Evolutionary conservation across 2,797 vertebrate species (phyloP), one percentile per base, ranked within the genome.

Genomic region (Rhincodon typus): DNA sequence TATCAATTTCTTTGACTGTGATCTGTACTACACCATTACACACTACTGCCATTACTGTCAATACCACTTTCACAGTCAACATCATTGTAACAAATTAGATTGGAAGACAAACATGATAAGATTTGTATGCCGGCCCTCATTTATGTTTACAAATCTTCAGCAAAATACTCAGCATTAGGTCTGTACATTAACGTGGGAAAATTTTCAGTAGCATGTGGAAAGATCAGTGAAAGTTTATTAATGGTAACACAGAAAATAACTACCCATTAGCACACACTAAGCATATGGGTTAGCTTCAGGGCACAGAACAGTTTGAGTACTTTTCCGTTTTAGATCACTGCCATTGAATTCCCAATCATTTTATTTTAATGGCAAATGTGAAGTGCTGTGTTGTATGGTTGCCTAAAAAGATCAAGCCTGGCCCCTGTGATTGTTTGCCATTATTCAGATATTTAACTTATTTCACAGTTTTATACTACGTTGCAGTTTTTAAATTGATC

Each of bases 401-500:
- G 70, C 94, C 70, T 27, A 74, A 77, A 70, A 74, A 38, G 27
- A 94, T n/a, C 17, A 94, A 74, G 72, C 46, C 10, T 8, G 13
- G 13, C 69, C 7, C 25, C 23, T 13, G 42, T 70, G 70, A 94
- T 70, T 70, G n/a, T 67, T 94, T 34, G n/a, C 6, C 27, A 34
- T 42, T 50, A 94, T 74, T 74, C 46, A 94, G 42, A 2, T 12
- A 94, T 74, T 7, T 15, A 17, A 46, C 46, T 74, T 15, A 46
- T 94, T 94, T 42, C 23, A 12, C 10, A 53, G 25, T 67, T 46
- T 21, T 53, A 30, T 4, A 34, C 27, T 1, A 53, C 94, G 8
- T 70, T 42, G 67, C 67, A 70, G 67, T 70, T 72, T 93, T 74
- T 94, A 62, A 79, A 57, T 90, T 53, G 42, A 94, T 94, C 23